Percentiles rank a stretch among this genome's conserved stretches.
phyloP scores from a whole-genome alignment of 2,797 vertebrate genomes.

The Sarcoramphus papa region DNA sequence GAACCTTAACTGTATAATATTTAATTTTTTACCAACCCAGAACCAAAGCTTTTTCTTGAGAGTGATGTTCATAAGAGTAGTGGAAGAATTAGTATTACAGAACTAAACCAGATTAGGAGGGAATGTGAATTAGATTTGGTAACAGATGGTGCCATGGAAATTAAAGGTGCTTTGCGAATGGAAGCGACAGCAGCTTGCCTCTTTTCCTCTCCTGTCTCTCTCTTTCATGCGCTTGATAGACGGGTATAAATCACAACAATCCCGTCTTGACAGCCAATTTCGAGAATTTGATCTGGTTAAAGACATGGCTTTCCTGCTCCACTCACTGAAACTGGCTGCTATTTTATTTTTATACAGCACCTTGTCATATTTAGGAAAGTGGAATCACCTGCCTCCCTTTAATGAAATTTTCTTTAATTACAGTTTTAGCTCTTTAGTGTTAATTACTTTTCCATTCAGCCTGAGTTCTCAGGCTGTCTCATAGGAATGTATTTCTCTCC shows the following conservation, averaged over 20 bases:
- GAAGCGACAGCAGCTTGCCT: constrained; percentile 82
- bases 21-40: constrained; percentile 66
- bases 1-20: constrained; percentile 64
- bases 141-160: constrained; percentile 97
- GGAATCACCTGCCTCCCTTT: constrained; percentile 89
- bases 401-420: constrained; percentile 97
- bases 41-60: constrained; percentile 57
- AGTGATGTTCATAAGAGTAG: constrained; percentile 69
- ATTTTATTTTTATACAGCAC: constrained; percentile 67
- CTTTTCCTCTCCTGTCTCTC: constrained; percentile 72
- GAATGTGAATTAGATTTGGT: constrained; percentile 99
- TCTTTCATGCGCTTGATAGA: constrained; percentile 85
- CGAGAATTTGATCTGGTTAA: constrained; percentile 99
- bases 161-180: constrained; percentile 93
- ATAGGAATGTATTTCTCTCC: constrained; percentile 25
- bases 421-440: constrained; percentile 81
- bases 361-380: constrained; percentile 86
- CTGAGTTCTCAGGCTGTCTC: constrained; percentile 67
- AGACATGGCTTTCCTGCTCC: constrained; percentile 85
- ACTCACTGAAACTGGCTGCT: constrained; percentile 72
- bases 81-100: constrained; percentile 89
- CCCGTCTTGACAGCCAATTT: constrained; percentile 99
- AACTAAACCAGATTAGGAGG: constrained; percentile 95
- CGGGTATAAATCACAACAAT: constrained; percentile 98
- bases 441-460: constrained; percentile 78